Conservation (phyloP, 2,888 invertebrate species). For the Podotricha telesiphe region DNA sequence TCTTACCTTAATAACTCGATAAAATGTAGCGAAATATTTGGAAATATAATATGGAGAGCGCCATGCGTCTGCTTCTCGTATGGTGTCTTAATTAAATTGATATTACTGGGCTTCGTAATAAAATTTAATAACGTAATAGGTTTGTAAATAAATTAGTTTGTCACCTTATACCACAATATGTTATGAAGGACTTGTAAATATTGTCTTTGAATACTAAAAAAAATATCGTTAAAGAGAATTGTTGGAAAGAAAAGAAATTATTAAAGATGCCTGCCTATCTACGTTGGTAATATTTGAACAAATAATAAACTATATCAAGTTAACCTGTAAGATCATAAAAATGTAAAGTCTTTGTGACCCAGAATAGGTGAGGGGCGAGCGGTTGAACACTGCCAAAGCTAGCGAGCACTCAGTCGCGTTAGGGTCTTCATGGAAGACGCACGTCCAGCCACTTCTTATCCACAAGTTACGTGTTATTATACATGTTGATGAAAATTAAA, state of each 20-base stretch:
- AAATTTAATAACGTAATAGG: constrained; percentile 16
- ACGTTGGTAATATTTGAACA: constrained; percentile 33
- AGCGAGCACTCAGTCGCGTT: constrained; percentile 63
- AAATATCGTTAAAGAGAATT: neutral
- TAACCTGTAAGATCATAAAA: constrained; percentile 72
- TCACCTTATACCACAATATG: neutral
- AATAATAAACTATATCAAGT: constrained; percentile 63
- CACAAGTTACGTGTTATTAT: constrained; percentile 48
- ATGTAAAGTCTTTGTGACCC: constrained; percentile 67
- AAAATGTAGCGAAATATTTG: constrained; percentile 25
- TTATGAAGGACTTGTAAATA: neutral
- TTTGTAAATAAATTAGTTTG: neutral
- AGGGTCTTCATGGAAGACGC: constrained; percentile 53
- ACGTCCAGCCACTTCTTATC: constrained; percentile 49
- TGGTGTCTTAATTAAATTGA: constrained; percentile 39
- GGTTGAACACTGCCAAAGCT: constrained; percentile 55
- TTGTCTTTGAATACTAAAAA: neutral
- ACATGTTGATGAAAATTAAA: constrained; percentile 45
- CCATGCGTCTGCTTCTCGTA: constrained; percentile 23
- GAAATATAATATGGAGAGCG: constrained; percentile 19
- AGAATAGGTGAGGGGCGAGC: constrained; percentile 66
- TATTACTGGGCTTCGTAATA: constrained; percentile 17
- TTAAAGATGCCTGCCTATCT: neutral
- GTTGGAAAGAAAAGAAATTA: neutral
- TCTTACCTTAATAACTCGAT: constrained; percentile 34